Evolutionary conservation across 2,888 invertebrate genomes (phyloP), one percentile per base, ranked within the genome.

Genomic region (Zaprionus lineosus): DNA sequence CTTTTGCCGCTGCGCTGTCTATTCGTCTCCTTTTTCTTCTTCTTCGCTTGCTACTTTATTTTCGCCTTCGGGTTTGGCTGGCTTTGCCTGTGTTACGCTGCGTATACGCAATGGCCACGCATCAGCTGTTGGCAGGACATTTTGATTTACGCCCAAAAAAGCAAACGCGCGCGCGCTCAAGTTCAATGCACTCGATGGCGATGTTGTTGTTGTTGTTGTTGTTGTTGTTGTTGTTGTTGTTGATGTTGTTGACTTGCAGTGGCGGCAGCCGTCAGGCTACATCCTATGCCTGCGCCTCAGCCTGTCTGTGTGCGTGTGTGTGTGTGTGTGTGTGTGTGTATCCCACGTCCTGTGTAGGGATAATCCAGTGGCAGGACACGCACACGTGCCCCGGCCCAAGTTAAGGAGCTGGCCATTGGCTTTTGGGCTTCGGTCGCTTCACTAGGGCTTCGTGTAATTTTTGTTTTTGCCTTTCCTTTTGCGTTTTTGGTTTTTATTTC

Each of bases 141-240:
- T 68, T 84, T 75, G 75, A 75, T 75, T 75, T 75, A 81, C 81
- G 81, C 82, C 59, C 67, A 79, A n/a, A n/a, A n/a, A n/a, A 57
- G 52, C 26, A 36, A 62, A n/a, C 51, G 52, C 50, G 36, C 41
- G 44, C 15, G 12, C 3, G 60, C n/a, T n/a, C n/a, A n/a, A 56
- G 77, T 77, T 77, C 77, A 77, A 84, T 84, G 86, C 58, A 79
- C 77, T 72, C 73, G 41, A 18, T 33, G 7, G 9, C 31, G 12
- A 11, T 24, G 43, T 14, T 11, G 36, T 16, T 12, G 31, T 7
- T 24, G 39, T 7, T 18, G 40, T 7, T 14, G 46, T 12, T 26
- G 34, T 15, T 18, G 34, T n/a, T 24, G 33, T 19, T 12, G 34
- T 11, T 9, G 39, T 8, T 24, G 40, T 12, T 37, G 24, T 14